Evolutionary conservation across 2,797 vertebrate genomes (phyloP).

Genomic region (Kryptopterus vitreolus): DNA sequence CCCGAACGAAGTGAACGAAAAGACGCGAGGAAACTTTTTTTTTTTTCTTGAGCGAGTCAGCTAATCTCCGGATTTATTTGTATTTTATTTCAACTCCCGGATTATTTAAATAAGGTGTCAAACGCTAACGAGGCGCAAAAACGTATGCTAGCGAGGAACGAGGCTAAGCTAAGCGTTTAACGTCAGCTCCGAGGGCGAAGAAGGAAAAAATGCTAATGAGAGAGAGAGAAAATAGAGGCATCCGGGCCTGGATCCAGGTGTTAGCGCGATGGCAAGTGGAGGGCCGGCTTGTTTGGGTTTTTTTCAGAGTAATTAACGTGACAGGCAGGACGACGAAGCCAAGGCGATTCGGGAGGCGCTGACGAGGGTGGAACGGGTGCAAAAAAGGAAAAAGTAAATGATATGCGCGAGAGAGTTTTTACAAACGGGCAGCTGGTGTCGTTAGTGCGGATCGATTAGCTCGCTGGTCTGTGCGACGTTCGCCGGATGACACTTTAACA

Average conservation of each 20-base stretch:
- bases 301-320: slow-evolving; percentile 27
- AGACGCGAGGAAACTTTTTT: too few species aligned
- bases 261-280: neutral
- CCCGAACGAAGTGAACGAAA: slow-evolving; percentile 45
- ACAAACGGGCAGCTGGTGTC: slow-evolving; percentile 11
- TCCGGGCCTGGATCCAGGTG: slow-evolving; percentile 7
- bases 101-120: slow-evolving; percentile 8
- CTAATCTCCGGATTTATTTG: neutral
- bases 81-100: too few species aligned
- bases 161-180: neutral
- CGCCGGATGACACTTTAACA: slow-evolving; percentile 22
- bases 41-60: too few species aligned
- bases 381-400: slow-evolving; percentile 50
- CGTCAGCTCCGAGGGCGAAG: neutral
- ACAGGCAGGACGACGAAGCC: slow-evolving; percentile 14
- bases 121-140: slow-evolving; percentile 17
- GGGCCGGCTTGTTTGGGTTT: slow-evolving; percentile 11
- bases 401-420: slow-evolving; percentile 47
- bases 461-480: neutral
- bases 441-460: slow-evolving; percentile 32
- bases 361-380: slow-evolving; percentile 60
- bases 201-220: slow-evolving; percentile 15
- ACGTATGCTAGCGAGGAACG: neutral
- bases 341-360: slow-evolving; percentile 45
- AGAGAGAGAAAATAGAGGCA: neutral